These are phyloP conservation scores for Dendroctonus valens DNA, from an alignment of 1,140 invertebrate species.

Conservation along the genomic window DNA sequence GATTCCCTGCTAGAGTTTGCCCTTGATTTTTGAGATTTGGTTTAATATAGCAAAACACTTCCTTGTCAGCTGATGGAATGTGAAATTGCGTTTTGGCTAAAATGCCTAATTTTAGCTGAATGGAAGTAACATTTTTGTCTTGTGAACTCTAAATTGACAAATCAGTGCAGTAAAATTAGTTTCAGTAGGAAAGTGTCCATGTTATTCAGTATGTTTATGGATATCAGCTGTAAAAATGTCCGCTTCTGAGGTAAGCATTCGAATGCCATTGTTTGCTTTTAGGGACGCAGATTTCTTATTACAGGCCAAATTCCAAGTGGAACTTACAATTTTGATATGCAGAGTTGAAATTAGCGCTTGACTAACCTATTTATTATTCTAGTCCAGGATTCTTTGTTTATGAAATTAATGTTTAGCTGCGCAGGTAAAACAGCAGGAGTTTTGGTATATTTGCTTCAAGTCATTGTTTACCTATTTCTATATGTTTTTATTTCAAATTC, in stretches of 20 bases:
- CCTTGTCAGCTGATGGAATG: slow-evolving; percentile 44
- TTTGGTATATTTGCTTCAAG: background rate
- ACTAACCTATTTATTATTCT: background rate
- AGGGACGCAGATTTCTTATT: background rate
- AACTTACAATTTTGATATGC: background rate
- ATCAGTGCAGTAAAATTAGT: slow-evolving; percentile 8
- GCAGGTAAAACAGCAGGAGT: slow-evolving; percentile 4
- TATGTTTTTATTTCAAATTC: background rate
- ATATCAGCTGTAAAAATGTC: slow-evolving; percentile 47
- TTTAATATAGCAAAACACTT: slow-evolving; percentile 32
- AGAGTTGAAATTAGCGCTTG: background rate
- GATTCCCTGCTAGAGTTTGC: background rate
- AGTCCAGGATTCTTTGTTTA: background rate
- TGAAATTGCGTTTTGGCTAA: slow-evolving; percentile 42
- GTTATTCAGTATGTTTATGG: slow-evolving; percentile 35
- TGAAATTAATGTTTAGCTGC: slow-evolving; percentile 2
- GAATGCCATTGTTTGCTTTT: background rate
- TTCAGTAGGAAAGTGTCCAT: slow-evolving; percentile 7
- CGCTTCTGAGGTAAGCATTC: slow-evolving; percentile 22
- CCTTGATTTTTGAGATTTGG: slow-evolving; percentile 10
- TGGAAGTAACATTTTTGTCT: slow-evolving; percentile 20
- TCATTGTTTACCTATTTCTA: slow-evolving; percentile 3
- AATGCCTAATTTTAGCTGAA: slow-evolving; percentile 38
- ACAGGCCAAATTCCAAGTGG: background rate
- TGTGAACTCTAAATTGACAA: slow-evolving; percentile 25